Evolutionary conservation across 2,888 invertebrate genomes (phyloP), one percentile per base, ranked within the genome.

Genomic region (Limnephilus rhombicus): DNA sequence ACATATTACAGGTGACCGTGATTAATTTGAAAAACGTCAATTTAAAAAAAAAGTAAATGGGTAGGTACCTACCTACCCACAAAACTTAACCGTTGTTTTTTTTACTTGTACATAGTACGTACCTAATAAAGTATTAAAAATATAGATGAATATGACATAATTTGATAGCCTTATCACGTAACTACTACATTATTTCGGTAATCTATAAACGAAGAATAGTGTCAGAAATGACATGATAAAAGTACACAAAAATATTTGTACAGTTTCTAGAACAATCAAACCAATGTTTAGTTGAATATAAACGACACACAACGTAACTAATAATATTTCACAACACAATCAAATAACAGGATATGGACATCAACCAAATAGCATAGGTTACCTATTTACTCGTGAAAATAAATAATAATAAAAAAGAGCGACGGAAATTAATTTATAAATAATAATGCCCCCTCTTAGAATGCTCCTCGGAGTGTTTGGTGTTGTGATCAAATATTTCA

Each of bases 161-260:
- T 83, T 83, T 83, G 86, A 86, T 86, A 86, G 86, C 49, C 86
- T 86, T 86, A 86, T 86, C 86, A 83, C 18, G 3, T 29, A 86
- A 86, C 86, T 86, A 86, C 45, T 29, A 86, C 37, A 86, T 86
- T 86, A 86, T 86, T 86, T n/a, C 13, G 37, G 85, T 45, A 85
- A 85, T 86, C 86, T 86, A 45, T 45, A 85, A 83, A 2, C 13
- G 24, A 68, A 86, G 29, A 86, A 86, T 86, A 86, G 24, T 86
- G n/a, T 7, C 68, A 68, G 68, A 68, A 68, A 68, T 68, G 24
- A 68, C 68, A 82, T 15, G 82, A 82, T 82, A 82, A 82, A 82
- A 82, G 82, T 82, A 82, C 13, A 82, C 13, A 82, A 82, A 82
- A 82, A 34, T 31, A 82, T 34, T 82, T 82, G 82, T 82, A 82